Percentiles rank a stretch among this genome's conserved stretches.
Conservation (phyloP, 2,888 invertebrate species). For the Melipona bicolor region DNA sequence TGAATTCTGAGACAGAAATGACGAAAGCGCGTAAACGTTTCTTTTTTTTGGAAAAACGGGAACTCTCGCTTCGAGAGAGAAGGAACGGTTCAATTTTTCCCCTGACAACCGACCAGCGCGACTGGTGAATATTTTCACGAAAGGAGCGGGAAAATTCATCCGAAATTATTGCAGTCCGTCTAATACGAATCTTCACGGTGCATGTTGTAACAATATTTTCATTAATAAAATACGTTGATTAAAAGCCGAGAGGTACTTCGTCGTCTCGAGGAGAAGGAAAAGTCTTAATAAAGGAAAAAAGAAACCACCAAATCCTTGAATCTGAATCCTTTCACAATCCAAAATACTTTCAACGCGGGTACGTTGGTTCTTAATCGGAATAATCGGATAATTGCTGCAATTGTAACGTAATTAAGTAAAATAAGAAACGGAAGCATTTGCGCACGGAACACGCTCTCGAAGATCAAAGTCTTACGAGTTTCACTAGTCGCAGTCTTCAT, state of each 20-base stretch:
- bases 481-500: conserved; percentile 2
- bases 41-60: neutral
- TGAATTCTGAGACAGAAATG: conserved; percentile 31
- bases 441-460: neutral
- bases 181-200: conserved; percentile 14
- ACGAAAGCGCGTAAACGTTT: neutral
- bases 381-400: neutral
- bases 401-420: too few relatives aligned
- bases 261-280: neutral
- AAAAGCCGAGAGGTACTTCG: neutral
- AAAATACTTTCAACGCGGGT: neutral
- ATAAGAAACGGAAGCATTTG: neutral
- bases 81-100: neutral
- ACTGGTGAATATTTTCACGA: conserved; percentile 5
- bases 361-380: neutral
- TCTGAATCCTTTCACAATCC: neutral
- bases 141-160: neutral
- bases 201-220: conserved; percentile 35
- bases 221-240: conserved; percentile 31
- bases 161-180: conserved; percentile 27
- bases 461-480: neutral
- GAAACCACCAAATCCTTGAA: neutral
- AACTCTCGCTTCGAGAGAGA: neutral
- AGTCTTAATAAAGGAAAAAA: neutral
- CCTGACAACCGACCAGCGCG: neutral